Percentiles rank a stretch among this genome's conserved stretches.
Evolutionary conservation across 2,797 vertebrate genomes (phyloP).

Genomic region (Erithacus rubecula): DNA sequence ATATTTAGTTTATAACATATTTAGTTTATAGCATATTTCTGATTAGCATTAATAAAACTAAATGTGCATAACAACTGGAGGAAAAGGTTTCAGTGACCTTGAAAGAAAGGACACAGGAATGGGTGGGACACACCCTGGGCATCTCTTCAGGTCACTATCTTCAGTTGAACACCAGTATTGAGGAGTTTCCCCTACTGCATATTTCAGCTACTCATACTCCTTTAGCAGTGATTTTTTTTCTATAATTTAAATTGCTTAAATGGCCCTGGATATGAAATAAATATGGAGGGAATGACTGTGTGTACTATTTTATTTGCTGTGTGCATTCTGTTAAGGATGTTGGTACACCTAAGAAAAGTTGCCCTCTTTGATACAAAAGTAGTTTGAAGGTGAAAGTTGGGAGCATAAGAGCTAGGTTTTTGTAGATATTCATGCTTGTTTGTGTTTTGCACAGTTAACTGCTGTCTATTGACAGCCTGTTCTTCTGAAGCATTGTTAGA

Average conservation of each 20-base stretch:
- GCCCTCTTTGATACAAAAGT: background rate
- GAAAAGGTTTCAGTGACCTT: background rate
- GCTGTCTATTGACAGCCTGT: background rate
- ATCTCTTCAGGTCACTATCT: background rate
- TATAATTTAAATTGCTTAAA: background rate
- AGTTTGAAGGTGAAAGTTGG: background rate
- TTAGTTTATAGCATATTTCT: background rate
- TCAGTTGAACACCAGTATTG: background rate
- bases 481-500: background rate
- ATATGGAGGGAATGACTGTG: background rate
- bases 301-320: background rate
- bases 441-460: background rate
- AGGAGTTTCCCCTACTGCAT: background rate
- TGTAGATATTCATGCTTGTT: rapidly evolving
- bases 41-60: background rate
- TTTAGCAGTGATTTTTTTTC: background rate
- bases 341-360: background rate
- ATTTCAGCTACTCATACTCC: background rate
- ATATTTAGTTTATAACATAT: background rate
- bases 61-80: background rate
- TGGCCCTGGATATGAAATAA: background rate
- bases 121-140: background rate
- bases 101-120: background rate
- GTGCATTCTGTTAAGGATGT: background rate
- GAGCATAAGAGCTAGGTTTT: background rate